These are phyloP conservation scores for Epinotia ramella DNA, from an alignment of 2,888 invertebrate species.

Conservation along the genomic window DNA sequence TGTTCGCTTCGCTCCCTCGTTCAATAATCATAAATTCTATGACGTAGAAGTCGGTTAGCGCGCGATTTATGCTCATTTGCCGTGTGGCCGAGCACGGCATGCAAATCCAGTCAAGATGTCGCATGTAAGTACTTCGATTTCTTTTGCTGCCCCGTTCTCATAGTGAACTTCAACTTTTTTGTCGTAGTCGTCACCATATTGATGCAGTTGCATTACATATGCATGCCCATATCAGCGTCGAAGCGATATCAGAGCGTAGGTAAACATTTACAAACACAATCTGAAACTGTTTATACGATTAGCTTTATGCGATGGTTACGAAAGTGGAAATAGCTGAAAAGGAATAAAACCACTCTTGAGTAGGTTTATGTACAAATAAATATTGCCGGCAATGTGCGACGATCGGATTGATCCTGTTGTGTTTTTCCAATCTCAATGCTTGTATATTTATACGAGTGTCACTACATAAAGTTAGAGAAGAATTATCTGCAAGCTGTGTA, in stretches of 20 bases:
- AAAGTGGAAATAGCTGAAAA: conserved; percentile 53
- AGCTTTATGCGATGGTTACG: conserved; percentile 70
- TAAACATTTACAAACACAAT: conserved; percentile 56
- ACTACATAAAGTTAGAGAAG: background rate
- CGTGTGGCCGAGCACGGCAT: too few species aligned
- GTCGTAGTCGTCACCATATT: background rate
- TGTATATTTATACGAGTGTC: background rate
- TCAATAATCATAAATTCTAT: too few species aligned
- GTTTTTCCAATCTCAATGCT: background rate
- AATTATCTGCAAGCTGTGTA: background rate
- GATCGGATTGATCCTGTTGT: background rate
- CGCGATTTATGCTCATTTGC: too few species aligned
- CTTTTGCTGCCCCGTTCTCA: too few species aligned
- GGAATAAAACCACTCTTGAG: conserved; percentile 23
- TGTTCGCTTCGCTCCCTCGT: too few species aligned
- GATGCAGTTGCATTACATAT: background rate
- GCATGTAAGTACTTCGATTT: too few species aligned
- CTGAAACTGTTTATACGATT: conserved; percentile 72
- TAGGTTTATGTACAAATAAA: background rate
- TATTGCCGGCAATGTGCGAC: conserved; percentile 1
- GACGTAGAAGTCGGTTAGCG: too few species aligned
- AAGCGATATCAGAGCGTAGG: background rate
- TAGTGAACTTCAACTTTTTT: background rate
- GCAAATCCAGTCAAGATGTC: too few species aligned
- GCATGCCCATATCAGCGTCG: background rate